Evolutionary conservation across 2,888 invertebrate genomes (phyloP).

Genomic region (Microchrysa polita): DNA sequence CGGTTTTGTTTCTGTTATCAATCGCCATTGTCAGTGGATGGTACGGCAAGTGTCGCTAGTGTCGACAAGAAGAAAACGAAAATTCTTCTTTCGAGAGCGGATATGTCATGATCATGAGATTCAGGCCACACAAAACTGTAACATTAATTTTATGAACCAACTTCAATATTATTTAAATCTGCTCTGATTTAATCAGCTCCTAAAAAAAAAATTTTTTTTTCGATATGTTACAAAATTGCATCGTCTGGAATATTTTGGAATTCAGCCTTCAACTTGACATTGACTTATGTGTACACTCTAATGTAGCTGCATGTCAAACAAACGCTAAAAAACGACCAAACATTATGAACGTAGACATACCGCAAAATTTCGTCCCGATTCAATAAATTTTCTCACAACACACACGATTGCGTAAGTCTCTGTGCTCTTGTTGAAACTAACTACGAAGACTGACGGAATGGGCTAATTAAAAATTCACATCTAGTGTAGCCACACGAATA

Average conservation of each 20-base stretch:
- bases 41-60: too few species aligned
- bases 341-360: too few species aligned
- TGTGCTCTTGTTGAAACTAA: neutral
- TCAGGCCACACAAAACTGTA: too few species aligned
- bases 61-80: too few species aligned
- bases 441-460: neutral
- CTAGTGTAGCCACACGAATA: neutral
- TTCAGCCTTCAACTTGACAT: conserved; percentile 37
- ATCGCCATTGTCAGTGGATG: too few species aligned
- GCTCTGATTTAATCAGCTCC: too few species aligned
- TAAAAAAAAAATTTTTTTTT: too few species aligned
- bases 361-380: neutral
- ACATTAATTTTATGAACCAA: too few species aligned
- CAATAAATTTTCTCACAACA: conserved; percentile 20
- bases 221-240: conserved; percentile 2
- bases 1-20: too few species aligned
- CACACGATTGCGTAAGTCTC: neutral
- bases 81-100: too few species aligned
- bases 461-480: neutral
- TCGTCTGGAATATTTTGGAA: conserved; percentile 13
- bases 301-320: neutral
- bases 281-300: conserved; percentile 31
- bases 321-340: neutral
- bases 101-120: too few species aligned
- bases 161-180: too few species aligned